These are phyloP conservation scores for Phyllostomus hastatus DNA, from an alignment of 2,113 vertebrate species.

Conservation along the genomic window DNA sequence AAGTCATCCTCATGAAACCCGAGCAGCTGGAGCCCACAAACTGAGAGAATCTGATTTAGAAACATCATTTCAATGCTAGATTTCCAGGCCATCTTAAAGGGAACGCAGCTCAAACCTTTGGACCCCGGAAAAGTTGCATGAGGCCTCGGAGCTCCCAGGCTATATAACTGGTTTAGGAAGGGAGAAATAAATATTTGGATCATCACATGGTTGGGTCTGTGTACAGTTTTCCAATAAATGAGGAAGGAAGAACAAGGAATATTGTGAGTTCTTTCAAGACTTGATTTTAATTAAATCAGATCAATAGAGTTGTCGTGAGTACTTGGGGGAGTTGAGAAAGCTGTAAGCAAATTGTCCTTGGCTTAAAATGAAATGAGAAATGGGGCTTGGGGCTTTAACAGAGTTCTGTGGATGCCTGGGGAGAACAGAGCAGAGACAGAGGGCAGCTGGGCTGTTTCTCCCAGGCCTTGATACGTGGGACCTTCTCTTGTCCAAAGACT, in stretches of 20 bases:
- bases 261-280: neutral
- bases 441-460: neutral
- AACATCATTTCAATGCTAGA: slow-evolving; percentile 41
- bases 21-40: slow-evolving; percentile 52
- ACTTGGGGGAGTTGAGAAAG: neutral
- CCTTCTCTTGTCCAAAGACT: neutral
- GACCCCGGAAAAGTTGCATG: neutral
- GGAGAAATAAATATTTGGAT: neutral
- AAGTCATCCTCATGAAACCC: slow-evolving; percentile 72
- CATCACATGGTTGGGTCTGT: neutral
- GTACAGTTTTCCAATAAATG: neutral
- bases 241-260: neutral
- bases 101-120: neutral
- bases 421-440: neutral
- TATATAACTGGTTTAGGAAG: neutral
- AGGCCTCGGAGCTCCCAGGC: neutral
- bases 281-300: slow-evolving; percentile 43
- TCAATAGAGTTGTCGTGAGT: neutral
- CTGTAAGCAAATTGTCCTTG: neutral
- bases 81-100: slow-evolving; percentile 36
- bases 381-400: neutral
- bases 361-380: slow-evolving; percentile 1
- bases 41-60: slow-evolving; percentile 38
- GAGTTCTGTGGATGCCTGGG: neutral
- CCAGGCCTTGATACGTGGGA: neutral